These are phyloP conservation scores for Siphonodentalium dalli DNA, from an alignment of 2,888 invertebrate species.

Conservation along the genomic window DNA sequence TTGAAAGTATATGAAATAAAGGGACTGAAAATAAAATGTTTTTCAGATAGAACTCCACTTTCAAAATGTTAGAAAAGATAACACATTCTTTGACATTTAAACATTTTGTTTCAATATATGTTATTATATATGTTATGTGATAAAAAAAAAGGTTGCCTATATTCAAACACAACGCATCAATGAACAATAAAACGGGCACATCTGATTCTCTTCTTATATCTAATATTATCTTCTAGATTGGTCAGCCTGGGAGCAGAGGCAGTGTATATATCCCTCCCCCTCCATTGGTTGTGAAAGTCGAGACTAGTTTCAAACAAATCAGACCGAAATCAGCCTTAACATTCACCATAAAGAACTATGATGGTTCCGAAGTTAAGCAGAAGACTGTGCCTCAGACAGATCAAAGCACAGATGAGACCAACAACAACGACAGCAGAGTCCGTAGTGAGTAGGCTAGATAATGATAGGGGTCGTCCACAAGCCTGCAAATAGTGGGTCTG, in stretches of 20 bases:
- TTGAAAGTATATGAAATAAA: too few relatives aligned
- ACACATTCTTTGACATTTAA: too few relatives aligned
- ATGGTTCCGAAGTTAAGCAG: conserved; percentile 56
- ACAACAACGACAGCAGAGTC: too few relatives aligned
- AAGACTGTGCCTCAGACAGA: conserved; percentile 49
- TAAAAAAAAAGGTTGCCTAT: not conserved
- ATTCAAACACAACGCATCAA: not conserved
- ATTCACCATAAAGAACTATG: conserved; percentile 56
- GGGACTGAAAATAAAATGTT: too few relatives aligned
- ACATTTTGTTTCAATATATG: too few relatives aligned
- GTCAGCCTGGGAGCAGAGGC: conserved; percentile 24
- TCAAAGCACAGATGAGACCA: conserved; percentile 35
- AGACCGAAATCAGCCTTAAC: conserved; percentile 44
- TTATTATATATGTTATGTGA: not conserved
- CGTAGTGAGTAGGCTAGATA: too few relatives aligned
- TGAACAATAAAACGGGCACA: not conserved
- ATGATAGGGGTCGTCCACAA: too few relatives aligned
- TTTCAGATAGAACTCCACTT: too few relatives aligned
- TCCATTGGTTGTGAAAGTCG: conserved; percentile 52
- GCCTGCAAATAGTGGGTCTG: too few relatives aligned
- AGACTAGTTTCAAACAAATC: conserved; percentile 55
- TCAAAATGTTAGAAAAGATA: too few relatives aligned
- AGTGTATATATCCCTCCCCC: conserved; percentile 40
- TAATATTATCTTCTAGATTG: conserved; percentile 14
- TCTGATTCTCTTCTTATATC: not conserved